Percentiles rank a stretch among this genome's conserved stretches.
These are phyloP conservation scores for Empidonax traillii DNA, from an alignment of 2,113 vertebrate genomes.

Conservation along the genomic window DNA sequence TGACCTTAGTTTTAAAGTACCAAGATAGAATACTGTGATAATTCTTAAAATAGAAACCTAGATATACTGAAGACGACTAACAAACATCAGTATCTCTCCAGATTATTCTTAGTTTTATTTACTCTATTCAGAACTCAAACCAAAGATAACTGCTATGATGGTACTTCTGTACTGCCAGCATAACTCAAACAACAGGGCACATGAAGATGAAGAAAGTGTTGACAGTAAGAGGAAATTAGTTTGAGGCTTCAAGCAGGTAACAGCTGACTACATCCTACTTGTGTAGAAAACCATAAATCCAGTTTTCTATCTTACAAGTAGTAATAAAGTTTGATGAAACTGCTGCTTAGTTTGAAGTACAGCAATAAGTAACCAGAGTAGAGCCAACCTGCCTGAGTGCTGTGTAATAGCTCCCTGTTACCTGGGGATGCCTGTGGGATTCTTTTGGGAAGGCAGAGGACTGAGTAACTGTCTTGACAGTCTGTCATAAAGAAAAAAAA, in stretches of 20 bases:
- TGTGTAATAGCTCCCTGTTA: background rate
- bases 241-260: background rate
- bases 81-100: background rate
- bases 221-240: background rate
- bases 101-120: background rate
- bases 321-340: background rate
- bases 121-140: background rate
- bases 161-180: background rate
- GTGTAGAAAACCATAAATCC: background rate
- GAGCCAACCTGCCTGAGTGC: background rate
- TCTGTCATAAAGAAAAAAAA: background rate
- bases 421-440: background rate
- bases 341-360: background rate
- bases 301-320: background rate
- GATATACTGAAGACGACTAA: background rate
- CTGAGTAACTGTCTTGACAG: background rate
- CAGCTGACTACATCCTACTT: background rate
- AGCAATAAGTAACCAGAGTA: background rate
- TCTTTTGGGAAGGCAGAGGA: background rate
- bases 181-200: background rate
- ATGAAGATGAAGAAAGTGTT: background rate
- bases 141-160: background rate
- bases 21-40: accelerated
- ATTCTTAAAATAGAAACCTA: background rate
- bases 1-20: background rate